phyloP scores from a whole-genome alignment of 2,797 vertebrate genomes.

The Oryzias sinensis region DNA sequence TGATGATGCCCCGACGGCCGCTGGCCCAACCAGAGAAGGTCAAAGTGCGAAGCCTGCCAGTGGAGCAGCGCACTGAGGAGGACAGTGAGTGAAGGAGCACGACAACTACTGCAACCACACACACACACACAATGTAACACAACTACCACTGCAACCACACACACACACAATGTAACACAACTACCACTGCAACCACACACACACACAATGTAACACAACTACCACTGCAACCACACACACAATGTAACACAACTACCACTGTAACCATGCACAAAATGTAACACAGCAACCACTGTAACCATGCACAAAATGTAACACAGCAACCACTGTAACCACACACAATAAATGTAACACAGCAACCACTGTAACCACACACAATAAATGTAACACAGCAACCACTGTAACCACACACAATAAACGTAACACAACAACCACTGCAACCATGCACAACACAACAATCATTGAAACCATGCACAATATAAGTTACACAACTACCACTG shows the following conservation, averaged over 20 bases:
- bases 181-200: too few species aligned
- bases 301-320: neutral
- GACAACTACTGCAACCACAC: too few species aligned
- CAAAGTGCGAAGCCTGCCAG: slow-evolving; percentile 88
- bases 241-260: neutral
- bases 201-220: neutral
- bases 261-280: neutral
- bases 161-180: neutral
- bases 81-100: slow-evolving; percentile 85
- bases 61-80: slow-evolving; percentile 92
- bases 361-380: neutral
- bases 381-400: too few species aligned
- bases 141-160: neutral
- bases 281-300: too few species aligned
- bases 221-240: too few species aligned
- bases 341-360: too few species aligned
- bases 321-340: too few species aligned
- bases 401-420: neutral
- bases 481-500: too few species aligned
- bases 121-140: neutral
- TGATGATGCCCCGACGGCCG: slow-evolving; percentile 92
- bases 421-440: neutral
- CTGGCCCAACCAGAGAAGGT: slow-evolving; percentile 87
- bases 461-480: neutral
- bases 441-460: too few species aligned